Percentiles rank a stretch among this genome's conserved stretches.
phyloP scores from a whole-genome alignment of 2,113 vertebrate species.

The Gymnobelideus leadbeateri region DNA sequence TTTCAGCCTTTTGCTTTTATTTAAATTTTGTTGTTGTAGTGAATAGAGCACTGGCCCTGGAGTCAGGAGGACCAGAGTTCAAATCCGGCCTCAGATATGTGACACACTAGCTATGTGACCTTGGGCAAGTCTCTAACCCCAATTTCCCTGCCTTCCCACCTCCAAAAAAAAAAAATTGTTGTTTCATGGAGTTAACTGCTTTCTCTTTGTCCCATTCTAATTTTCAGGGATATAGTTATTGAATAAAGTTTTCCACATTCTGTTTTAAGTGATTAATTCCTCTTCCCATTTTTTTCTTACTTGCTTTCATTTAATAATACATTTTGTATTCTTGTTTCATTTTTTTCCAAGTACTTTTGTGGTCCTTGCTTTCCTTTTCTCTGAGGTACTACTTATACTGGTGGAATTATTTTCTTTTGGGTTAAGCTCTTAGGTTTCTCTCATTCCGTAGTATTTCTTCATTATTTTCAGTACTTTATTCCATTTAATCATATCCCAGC shows the following conservation, averaged over 20 bases:
- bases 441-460: background rate
- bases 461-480: background rate
- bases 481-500: background rate
- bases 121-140: too few species aligned
- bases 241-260: background rate
- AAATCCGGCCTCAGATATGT: too few species aligned
- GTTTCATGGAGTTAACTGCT: background rate
- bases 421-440: background rate
- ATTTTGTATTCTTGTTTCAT: too few species aligned
- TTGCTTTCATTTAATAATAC: background rate
- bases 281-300: background rate
- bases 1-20: slow-evolving; percentile 6
- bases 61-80: too few species aligned
- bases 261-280: background rate
- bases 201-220: slow-evolving; percentile 31
- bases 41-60: too few species aligned
- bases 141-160: too few species aligned
- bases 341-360: background rate
- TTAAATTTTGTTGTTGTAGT: background rate
- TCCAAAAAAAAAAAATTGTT: background rate
- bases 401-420: background rate
- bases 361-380: background rate
- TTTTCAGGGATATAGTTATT: background rate
- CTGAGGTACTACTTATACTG: background rate
- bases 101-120: too few species aligned